phyloP scores from a whole-genome alignment of 2,888 invertebrate species.

The Hoplodrina ambigua region DNA sequence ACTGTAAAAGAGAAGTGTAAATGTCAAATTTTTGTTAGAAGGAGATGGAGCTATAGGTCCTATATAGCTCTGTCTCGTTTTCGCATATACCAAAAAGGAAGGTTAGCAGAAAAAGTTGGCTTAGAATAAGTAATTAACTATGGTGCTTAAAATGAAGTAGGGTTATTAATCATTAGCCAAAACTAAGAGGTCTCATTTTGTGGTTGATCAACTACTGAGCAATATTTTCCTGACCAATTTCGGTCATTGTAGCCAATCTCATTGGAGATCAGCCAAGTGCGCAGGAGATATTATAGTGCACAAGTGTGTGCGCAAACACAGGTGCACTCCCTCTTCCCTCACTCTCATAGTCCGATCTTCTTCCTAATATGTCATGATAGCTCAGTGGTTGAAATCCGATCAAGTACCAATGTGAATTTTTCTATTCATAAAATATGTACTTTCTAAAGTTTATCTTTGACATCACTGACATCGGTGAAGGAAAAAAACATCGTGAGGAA shows the following conservation, averaged over 20 bases:
- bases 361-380: too few relatives aligned
- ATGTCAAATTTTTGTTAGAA: not conserved
- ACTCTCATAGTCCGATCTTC: too few relatives aligned
- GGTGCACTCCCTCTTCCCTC: too few relatives aligned
- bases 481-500: not conserved
- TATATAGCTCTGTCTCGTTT: not conserved
- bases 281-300: too few relatives aligned
- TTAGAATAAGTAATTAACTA: conserved; percentile 32
- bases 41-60: not conserved
- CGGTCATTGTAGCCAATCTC: too few relatives aligned
- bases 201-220: too few relatives aligned
- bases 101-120: conserved; percentile 5
- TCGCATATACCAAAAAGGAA: not conserved
- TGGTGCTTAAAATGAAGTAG: conserved; percentile 36
- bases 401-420: too few relatives aligned
- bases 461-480: not conserved
- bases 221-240: too few relatives aligned
- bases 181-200: not conserved
- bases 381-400: too few relatives aligned
- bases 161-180: conserved; percentile 20
- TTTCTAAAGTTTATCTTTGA: not conserved
- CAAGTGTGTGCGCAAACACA: too few relatives aligned
- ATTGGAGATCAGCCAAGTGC: too few relatives aligned
- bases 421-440: too few relatives aligned
- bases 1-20: not conserved